These are phyloP conservation scores for Xanthia icteritia DNA, from an alignment of 2,888 invertebrate species.

Conservation along the genomic window DNA sequence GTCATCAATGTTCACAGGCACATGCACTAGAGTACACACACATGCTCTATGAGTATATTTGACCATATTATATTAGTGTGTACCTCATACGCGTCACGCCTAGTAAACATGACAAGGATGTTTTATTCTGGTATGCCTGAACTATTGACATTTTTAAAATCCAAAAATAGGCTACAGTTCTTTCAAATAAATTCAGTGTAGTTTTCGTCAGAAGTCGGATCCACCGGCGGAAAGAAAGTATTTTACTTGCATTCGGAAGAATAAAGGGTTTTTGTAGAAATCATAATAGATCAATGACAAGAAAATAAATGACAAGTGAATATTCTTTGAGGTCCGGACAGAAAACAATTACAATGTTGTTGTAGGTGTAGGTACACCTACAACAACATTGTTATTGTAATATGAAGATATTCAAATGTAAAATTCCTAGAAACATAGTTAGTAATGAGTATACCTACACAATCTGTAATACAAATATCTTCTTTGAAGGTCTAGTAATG, in stretches of 20 bases:
- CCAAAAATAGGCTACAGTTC: background rate
- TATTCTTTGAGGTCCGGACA: background rate
- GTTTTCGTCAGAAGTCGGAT: background rate
- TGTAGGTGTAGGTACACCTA: background rate
- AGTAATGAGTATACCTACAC: background rate
- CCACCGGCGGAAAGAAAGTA: background rate
- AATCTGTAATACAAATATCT: constrained; percentile 41
- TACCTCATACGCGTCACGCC: constrained; percentile 64
- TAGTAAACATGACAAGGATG: constrained; percentile 72
- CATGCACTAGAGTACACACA: constrained; percentile 61
- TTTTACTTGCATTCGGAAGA: background rate
- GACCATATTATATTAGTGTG: constrained; percentile 65
- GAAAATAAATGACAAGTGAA: background rate
- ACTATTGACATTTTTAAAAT: constrained; percentile 20
- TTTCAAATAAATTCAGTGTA: background rate
- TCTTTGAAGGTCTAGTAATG: constrained; percentile 48
- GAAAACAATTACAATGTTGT: background rate
- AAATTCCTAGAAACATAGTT: constrained; percentile 11
- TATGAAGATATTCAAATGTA: constrained; percentile 7
- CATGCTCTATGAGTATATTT: constrained; percentile 61
- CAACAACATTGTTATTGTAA: background rate
- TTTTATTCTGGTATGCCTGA: constrained; percentile 66
- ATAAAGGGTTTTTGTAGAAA: constrained; percentile 10
- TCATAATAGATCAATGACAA: background rate
- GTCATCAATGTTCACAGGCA: constrained; percentile 77